These are phyloP conservation scores for Chloroceryle aenea DNA, from an alignment of 2,113 vertebrate species.

Conservation along the genomic window DNA sequence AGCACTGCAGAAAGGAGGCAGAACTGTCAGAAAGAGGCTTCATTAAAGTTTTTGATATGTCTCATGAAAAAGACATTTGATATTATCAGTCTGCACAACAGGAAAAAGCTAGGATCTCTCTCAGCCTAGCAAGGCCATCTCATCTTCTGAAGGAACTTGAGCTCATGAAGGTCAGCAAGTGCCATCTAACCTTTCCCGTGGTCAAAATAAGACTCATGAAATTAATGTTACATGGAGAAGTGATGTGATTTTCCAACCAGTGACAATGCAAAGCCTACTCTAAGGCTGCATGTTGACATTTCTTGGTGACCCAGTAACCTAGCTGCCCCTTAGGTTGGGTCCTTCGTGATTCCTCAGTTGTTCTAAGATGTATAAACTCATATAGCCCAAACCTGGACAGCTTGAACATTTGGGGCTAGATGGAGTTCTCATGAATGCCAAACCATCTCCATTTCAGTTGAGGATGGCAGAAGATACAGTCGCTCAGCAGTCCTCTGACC, in stretches of 20 bases:
- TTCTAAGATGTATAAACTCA: background rate
- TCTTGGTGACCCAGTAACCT: background rate
- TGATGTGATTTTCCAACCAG: background rate
- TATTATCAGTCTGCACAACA: background rate
- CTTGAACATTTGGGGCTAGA: background rate
- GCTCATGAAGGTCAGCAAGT: background rate
- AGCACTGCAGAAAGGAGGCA: background rate
- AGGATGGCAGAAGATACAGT: background rate
- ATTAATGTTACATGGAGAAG: background rate
- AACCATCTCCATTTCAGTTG: background rate
- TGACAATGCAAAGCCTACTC: background rate
- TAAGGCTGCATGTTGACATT: background rate
- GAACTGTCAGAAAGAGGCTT: background rate
- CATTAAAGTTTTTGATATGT: background rate
- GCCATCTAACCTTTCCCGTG: background rate
- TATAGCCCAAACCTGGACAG: background rate
- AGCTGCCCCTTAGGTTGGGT: background rate
- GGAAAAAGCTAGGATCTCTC: background rate
- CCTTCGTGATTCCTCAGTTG: background rate
- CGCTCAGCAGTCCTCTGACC: background rate
- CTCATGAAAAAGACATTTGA: background rate
- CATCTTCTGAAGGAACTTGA: background rate
- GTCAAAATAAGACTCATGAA: background rate
- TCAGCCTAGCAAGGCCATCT: background rate
- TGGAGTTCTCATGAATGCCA: background rate